Evolutionary conservation across 2,888 invertebrate genomes (phyloP).

Genomic region (Cinara cedri): DNA sequence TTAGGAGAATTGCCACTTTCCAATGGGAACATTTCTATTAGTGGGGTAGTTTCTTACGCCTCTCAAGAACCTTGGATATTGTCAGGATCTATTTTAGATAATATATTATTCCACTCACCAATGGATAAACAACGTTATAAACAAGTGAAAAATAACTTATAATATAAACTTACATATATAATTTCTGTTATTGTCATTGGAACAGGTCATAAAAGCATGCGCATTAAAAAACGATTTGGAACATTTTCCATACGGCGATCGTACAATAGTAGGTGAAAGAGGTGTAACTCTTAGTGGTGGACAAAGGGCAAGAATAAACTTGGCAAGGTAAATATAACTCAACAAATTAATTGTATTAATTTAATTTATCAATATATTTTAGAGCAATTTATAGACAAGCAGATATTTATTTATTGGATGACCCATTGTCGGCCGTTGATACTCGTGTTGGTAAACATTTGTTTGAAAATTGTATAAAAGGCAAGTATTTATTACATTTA

Average conservation of each 20-base stretch:
- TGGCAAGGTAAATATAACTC: conserved; percentile 62
- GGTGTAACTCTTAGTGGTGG: conserved; percentile 85
- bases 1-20: conserved; percentile 77
- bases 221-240: conserved; percentile 76
- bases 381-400: conserved; percentile 67
- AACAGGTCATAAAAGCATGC: conserved; percentile 71
- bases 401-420: conserved; percentile 68
- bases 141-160: too few species aligned
- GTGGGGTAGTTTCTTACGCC: conserved; percentile 78
- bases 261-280: conserved; percentile 85
- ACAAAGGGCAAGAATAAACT: conserved; percentile 75
- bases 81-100: conserved; percentile 84
- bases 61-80: conserved; percentile 89
- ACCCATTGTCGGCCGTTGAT: conserved; percentile 68
- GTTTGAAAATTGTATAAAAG: conserved; percentile 66
- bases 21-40: conserved; percentile 69
- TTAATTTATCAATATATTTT: too few species aligned
- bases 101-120: conserved; percentile 86
- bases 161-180: too few species aligned
- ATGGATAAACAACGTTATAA: conserved; percentile 75
- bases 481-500: too few species aligned
- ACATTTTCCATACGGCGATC: conserved; percentile 79
- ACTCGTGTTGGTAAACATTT: conserved; percentile 66
- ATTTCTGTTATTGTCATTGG: too few species aligned
- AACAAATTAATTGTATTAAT: too few species aligned